These are phyloP conservation scores for Tupaia tana DNA, from an alignment of 2,113 vertebrate species.

Conservation along the genomic window DNA sequence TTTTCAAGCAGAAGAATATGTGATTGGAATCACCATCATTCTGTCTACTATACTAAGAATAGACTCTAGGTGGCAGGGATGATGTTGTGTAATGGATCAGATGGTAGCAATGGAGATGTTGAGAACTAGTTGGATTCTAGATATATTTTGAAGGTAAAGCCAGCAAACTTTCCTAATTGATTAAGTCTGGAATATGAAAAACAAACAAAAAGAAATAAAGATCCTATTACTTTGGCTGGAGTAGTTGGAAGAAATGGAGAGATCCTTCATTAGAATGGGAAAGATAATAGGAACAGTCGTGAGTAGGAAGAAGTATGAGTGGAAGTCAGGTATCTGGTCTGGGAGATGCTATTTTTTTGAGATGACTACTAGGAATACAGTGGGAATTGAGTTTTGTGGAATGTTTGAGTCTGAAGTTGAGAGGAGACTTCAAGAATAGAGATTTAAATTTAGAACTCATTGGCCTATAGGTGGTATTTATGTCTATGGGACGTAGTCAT, in stretches of 20 bases:
- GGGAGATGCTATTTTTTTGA: conserved; percentile 7
- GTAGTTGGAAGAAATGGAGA: background rate
- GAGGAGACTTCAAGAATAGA: background rate
- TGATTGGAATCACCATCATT: background rate
- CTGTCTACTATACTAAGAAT: background rate
- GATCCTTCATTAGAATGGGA: background rate
- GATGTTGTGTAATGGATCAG: background rate
- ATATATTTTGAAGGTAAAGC: background rate
- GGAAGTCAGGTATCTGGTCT: background rate
- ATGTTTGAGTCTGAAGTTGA: background rate
- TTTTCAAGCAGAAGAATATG: background rate
- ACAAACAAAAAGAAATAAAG: background rate
- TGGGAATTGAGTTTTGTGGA: background rate
- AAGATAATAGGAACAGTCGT: background rate
- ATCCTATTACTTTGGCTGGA: background rate
- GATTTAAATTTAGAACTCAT: conserved; percentile 31
- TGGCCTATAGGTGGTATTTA: background rate
- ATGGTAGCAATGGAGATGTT: background rate
- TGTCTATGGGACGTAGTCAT: background rate
- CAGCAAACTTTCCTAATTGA: background rate
- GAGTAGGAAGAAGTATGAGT: background rate
- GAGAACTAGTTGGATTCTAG: background rate
- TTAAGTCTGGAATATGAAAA: background rate
- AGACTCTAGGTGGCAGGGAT: background rate
- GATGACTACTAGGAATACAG: background rate